These are phyloP conservation scores for Heliconius cydno DNA, from an alignment of 2,888 invertebrate species.

Conservation along the genomic window DNA sequence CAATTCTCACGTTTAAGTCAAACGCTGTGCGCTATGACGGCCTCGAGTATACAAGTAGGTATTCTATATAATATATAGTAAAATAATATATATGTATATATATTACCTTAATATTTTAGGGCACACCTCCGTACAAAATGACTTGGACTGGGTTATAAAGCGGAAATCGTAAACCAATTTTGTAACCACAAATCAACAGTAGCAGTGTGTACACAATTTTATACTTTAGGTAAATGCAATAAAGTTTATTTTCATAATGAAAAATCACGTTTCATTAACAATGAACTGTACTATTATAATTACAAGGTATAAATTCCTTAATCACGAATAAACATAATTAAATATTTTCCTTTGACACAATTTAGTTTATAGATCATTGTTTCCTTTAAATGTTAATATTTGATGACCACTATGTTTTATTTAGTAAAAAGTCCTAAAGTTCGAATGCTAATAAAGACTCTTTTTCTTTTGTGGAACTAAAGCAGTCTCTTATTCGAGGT, in stretches of 20 bases:
- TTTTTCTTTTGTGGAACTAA: background rate
- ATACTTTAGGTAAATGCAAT: background rate
- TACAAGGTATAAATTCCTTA: constrained; percentile 47
- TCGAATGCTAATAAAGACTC: background rate
- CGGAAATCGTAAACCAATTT: constrained; percentile 75
- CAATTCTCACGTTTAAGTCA: background rate
- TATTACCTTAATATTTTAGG: background rate
- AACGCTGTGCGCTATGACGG: background rate
- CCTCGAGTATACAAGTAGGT: background rate
- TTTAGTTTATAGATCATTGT: constrained; percentile 71
- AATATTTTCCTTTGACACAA: constrained; percentile 64
- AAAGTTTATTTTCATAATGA: background rate
- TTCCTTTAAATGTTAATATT: constrained; percentile 49
- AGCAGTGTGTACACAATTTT: constrained; percentile 51
- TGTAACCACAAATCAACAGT: constrained; percentile 73
- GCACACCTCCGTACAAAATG: background rate
- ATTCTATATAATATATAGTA: background rate
- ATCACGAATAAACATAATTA: constrained; percentile 6
- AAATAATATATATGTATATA: too few species aligned
- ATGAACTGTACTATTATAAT: constrained; percentile 39
- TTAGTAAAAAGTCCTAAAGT: background rate
- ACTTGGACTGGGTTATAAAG: constrained; percentile 59
- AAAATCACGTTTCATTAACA: constrained; percentile 39
- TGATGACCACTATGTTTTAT: background rate
- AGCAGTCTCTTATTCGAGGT: too few species aligned